Conservation (phyloP, 2,888 invertebrate genomes). For the Molanna angustata region DNA sequence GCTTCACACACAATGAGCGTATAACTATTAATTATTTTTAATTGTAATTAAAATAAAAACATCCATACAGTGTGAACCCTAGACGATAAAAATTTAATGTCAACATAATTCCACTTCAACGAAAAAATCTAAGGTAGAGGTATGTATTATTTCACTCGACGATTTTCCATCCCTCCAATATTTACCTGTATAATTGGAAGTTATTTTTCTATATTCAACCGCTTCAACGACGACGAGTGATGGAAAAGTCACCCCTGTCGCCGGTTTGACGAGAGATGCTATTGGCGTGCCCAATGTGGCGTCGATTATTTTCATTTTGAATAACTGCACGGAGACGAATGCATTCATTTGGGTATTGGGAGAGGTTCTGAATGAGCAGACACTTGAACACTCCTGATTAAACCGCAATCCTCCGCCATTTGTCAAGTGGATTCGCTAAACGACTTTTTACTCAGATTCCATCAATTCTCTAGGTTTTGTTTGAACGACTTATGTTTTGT, state of each 20-base stretch:
- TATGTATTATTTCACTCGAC: constrained; percentile 18
- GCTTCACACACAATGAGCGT: too few species aligned
- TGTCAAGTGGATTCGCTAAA: too few species aligned
- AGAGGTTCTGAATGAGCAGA: constrained; percentile 16
- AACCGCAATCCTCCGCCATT: constrained; percentile 13
- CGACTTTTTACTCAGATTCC: too few species aligned
- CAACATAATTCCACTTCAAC: not conserved
- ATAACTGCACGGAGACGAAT: constrained; percentile 10
- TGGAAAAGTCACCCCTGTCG: not conserved
- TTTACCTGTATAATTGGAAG: constrained; percentile 30
- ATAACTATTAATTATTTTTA: too few species aligned
- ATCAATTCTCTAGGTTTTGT: too few species aligned
- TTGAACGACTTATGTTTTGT: too few species aligned
- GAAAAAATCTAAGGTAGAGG: constrained; percentile 2
- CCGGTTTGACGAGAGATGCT: not conserved
- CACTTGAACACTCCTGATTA: constrained; percentile 31
- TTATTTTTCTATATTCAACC: not conserved
- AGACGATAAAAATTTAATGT: not conserved
- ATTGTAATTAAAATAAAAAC: not conserved
- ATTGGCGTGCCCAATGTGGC: not conserved
- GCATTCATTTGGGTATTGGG: too few species aligned
- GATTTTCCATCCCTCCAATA: constrained; percentile 23
- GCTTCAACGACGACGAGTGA: not conserved
- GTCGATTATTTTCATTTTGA: not conserved
- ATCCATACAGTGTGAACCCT: not conserved